Conservation (phyloP, 2,797 vertebrate genomes). For the Acrocephalus scirpaceus region DNA sequence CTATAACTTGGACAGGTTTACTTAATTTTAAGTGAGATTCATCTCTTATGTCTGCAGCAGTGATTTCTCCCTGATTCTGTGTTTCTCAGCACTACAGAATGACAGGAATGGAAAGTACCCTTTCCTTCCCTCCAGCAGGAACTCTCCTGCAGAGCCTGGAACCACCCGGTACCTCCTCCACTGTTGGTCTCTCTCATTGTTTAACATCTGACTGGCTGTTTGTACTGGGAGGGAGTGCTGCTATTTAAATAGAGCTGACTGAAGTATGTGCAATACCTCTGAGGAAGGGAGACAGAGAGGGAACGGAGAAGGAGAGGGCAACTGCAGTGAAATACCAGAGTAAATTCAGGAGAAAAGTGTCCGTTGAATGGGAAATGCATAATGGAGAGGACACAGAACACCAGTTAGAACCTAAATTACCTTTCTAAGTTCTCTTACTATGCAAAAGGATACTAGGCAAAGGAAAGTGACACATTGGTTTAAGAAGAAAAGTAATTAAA, state of each 20-base stretch:
- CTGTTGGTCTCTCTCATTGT: constrained; percentile 35
- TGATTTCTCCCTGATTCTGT: not conserved
- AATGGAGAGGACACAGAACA: not conserved
- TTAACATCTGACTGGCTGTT: constrained; percentile 47
- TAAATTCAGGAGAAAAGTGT: constrained; percentile 2
- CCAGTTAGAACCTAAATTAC: not conserved
- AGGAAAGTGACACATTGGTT: not conserved
- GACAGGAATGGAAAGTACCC: not conserved
- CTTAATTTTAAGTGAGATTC: not conserved
- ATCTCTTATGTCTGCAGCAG: not conserved
- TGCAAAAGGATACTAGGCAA: not conserved
- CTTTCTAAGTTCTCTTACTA: not conserved
- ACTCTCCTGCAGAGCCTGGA: not conserved
- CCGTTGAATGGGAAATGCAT: not conserved
- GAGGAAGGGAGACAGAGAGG: not conserved
- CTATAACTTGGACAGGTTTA: not conserved
- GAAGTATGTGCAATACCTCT: not conserved
- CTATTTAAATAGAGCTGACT: constrained; percentile 42
- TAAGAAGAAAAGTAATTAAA: not conserved
- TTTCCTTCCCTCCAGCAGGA: not conserved
- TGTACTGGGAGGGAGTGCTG: constrained; percentile 43
- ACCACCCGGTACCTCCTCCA: not conserved
- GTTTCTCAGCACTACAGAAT: not conserved
- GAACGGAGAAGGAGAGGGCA: not conserved
- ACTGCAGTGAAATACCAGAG: not conserved